Evolutionary conservation across 1,140 invertebrate species (phyloP).

Genomic region (Drosophila simulans): DNA sequence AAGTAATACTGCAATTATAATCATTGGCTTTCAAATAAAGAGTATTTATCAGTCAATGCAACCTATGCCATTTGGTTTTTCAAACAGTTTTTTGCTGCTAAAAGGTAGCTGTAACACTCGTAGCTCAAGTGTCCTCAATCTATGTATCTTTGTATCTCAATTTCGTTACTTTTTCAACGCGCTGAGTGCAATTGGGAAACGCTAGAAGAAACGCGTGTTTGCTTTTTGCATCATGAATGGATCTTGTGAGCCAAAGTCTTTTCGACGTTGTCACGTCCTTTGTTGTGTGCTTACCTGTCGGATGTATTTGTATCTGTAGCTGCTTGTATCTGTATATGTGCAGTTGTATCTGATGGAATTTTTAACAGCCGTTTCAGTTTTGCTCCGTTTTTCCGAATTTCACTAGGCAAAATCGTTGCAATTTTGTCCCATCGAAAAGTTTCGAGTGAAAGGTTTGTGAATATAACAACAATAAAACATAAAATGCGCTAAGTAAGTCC

Average conservation of each 20-base stretch:
- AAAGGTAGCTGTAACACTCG: constrained; percentile 19
- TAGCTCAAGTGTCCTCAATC: constrained; percentile 37
- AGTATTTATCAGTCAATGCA: background rate
- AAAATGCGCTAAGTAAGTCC: constrained; percentile 28
- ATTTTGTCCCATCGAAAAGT: constrained; percentile 48
- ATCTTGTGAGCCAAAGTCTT: constrained; percentile 48
- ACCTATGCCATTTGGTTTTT: background rate
- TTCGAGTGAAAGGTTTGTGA: constrained; percentile 56
- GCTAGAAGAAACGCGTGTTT: constrained; percentile 46
- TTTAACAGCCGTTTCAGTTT: constrained; percentile 69
- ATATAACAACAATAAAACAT: constrained; percentile 43
- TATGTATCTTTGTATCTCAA: constrained; percentile 49
- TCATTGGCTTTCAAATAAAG: background rate
- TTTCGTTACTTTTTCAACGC: constrained; percentile 32
- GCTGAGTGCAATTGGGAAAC: constrained; percentile 59
- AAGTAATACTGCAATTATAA: background rate
- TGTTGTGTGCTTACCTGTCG: constrained; percentile 42
- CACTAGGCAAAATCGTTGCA: constrained; percentile 42
- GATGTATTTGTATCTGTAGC: constrained; percentile 30
- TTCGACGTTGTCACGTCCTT: constrained; percentile 46
- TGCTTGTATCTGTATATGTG: constrained; percentile 14
- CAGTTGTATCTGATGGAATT: constrained; percentile 50
- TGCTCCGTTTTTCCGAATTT: constrained; percentile 61
- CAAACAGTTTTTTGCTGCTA: constrained; percentile 2
- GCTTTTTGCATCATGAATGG: constrained; percentile 70